Evolutionary conservation across 1,140 invertebrate species (phyloP).

Genomic region (Lasioglossum baleicum): DNA sequence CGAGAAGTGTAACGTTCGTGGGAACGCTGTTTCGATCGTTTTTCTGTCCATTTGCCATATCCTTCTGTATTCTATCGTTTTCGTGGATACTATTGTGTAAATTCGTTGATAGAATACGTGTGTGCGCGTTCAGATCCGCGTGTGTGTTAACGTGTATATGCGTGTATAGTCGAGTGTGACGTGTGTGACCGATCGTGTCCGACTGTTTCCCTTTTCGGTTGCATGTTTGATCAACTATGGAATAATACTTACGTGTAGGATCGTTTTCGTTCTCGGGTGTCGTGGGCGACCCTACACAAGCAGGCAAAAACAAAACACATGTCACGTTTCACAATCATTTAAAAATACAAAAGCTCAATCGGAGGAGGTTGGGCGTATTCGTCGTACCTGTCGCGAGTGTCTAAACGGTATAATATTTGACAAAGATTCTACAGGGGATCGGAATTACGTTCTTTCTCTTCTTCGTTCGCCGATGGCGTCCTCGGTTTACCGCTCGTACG

Average conservation of each 20-base stretch:
- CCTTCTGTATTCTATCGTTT: not conserved
- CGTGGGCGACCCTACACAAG: conserved; percentile 81
- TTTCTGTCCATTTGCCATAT: not conserved
- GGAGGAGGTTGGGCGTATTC: conserved; percentile 64
- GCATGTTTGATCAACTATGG: conserved; percentile 83
- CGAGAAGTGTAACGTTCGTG: conserved; percentile 10
- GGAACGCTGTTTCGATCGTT: conserved; percentile 32
- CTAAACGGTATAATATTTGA: not conserved
- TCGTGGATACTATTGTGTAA: conserved; percentile 14
- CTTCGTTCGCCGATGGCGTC: too few species aligned
- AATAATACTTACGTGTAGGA: conserved; percentile 82
- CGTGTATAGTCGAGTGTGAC: not conserved
- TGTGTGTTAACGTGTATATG: not conserved
- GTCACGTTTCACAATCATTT: conserved; percentile 76
- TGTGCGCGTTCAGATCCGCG: not conserved
- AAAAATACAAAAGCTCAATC: conserved; percentile 75
- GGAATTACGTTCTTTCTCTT: not conserved
- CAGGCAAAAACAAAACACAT: conserved; percentile 80
- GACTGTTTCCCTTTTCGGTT: conserved; percentile 13
- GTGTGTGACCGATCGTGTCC: conserved; percentile 24
- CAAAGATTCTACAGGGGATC: not conserved
- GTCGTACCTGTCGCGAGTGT: conserved; percentile 39
- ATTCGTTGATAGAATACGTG: not conserved
- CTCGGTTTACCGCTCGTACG: too few species aligned
- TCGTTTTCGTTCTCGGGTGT: conserved; percentile 82